Evolutionary conservation across 2,797 vertebrate genomes (phyloP).

Genomic region (Pristis pectinata): DNA sequence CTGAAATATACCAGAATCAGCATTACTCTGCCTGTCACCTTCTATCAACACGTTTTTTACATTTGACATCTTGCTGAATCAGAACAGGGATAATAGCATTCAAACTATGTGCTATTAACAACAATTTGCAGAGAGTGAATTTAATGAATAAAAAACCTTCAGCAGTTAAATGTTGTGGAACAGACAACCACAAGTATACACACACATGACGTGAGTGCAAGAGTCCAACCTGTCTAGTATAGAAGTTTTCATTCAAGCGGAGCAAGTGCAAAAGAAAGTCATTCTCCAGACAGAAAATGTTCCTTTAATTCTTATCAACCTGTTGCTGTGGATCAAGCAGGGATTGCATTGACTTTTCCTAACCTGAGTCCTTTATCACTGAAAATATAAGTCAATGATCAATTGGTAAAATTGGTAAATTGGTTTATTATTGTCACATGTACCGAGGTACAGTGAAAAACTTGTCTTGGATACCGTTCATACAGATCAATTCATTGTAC

Average conservation of each 20-base stretch:
- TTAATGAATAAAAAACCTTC: background rate
- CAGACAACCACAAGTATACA: background rate
- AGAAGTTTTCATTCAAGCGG: background rate
- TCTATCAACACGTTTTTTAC: background rate
- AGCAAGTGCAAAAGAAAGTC: background rate
- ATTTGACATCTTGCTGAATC: conserved; percentile 8
- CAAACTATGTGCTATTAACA: background rate
- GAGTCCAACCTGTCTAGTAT: background rate
- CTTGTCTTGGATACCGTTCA: no score
- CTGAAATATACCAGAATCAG: background rate
- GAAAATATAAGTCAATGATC: background rate
- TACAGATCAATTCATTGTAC: no score
- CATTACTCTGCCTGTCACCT: background rate
- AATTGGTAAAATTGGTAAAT: no score
- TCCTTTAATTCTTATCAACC: background rate
- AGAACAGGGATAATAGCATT: background rate
- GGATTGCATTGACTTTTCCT: background rate
- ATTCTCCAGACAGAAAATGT: background rate
- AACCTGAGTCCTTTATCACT: background rate
- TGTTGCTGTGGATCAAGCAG: background rate
- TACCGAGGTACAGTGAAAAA: no score
- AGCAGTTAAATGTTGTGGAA: background rate
- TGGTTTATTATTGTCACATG: no score
- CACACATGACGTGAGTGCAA: background rate
- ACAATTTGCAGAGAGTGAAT: conserved; percentile 7